Conservation (phyloP, 2,797 vertebrate genomes). For the Rhincodon typus region DNA sequence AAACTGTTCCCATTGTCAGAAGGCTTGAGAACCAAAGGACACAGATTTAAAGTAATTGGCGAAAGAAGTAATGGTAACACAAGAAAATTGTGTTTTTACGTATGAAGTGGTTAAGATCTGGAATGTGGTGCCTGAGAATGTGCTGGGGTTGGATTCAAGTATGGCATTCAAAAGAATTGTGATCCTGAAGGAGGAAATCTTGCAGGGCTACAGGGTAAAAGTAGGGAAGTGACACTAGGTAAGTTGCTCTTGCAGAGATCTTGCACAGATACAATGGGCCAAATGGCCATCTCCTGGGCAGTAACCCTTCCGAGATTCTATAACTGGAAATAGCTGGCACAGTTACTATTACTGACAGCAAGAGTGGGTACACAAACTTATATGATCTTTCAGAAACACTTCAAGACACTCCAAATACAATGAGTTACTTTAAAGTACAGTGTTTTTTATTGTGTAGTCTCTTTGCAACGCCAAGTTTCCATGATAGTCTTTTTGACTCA, state of each 20-base stretch:
- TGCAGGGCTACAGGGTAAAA: neutral
- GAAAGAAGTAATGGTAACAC: neutral
- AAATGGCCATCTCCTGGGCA: neutral
- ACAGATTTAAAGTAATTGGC: neutral
- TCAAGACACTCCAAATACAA: neutral
- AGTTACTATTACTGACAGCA: neutral
- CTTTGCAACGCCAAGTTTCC: neutral
- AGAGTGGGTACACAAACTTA: neutral
- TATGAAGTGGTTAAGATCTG: neutral
- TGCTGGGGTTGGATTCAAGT: too few relatives aligned
- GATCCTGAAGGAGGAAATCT: neutral
- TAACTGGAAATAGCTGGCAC: neutral
- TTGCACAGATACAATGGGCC: neutral
- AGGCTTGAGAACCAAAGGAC: neutral
- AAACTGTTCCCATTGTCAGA: neutral
- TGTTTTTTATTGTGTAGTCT: neutral
- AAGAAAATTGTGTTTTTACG: neutral
- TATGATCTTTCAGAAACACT: neutral
- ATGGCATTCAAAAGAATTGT: neutral
- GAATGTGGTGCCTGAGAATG: too few relatives aligned
- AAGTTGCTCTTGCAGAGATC: neutral
- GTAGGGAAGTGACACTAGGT: neutral
- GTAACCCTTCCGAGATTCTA: neutral
- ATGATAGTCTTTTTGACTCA: neutral
- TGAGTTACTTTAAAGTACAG: neutral